Percentiles rank a stretch among this genome's conserved stretches.
Evolutionary conservation across 1,140 invertebrate genomes (phyloP).

Genomic region (Hyposmocoma kahamanoa): DNA sequence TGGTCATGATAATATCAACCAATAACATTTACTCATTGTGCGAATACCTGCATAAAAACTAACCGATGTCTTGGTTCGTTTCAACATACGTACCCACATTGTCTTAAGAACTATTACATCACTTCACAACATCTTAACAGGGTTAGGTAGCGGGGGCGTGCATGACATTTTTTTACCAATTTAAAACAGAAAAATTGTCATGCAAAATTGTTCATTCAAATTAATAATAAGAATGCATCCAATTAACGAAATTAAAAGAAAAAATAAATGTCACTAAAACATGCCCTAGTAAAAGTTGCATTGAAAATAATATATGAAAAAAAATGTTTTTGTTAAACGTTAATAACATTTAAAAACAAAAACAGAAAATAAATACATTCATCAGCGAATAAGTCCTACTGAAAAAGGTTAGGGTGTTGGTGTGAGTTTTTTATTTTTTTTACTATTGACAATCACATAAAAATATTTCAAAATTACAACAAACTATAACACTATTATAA

Average conservation of each 20-base stretch:
- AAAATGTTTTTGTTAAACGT: conserved; percentile 13
- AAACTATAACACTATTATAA: no score
- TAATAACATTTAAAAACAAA: conserved; percentile 31
- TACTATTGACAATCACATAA: no score
- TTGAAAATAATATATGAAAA: conserved; percentile 25
- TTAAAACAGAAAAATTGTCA: conserved; percentile 4
- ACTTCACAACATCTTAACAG: no score
- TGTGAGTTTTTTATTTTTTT: conserved; percentile 23
- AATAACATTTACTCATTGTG: no score
- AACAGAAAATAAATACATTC: conserved; percentile 38
- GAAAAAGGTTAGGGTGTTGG: conserved; percentile 43
- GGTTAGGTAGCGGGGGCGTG: no score
- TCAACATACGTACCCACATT: no score
- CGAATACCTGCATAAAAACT: no score
- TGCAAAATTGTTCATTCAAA: conserved; percentile 14
- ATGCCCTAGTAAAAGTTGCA: conserved; percentile 20
- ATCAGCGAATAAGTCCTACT: conserved; percentile 42
- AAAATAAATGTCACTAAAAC: conserved; percentile 8
- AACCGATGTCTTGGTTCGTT: no score
- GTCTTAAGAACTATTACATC: no score
- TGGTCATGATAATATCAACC: no score
- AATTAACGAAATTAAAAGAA: conserved; percentile 23
- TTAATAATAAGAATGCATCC: conserved; percentile 10
- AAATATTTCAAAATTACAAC: no score
- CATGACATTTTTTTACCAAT: conserved; percentile 31